Base-by-base conservation (phyloP, 2,888 invertebrate genomes). In the Ormia ochracea region DNA sequence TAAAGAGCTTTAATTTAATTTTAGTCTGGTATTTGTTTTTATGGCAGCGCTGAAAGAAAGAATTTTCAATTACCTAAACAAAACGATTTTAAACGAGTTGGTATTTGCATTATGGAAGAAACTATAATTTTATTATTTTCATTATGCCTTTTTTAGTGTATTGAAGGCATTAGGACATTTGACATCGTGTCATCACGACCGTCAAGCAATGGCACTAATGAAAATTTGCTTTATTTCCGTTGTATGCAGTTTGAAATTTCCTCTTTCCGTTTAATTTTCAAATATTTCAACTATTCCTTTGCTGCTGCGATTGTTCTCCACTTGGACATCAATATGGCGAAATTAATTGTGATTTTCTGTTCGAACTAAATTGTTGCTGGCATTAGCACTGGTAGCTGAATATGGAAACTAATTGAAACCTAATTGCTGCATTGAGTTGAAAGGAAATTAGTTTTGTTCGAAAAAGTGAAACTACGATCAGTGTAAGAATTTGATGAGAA, bases 171-270 rank as follows among this genome's bases (percentile, higher is more conserved):
- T 33, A 1, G 36, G 38, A 52, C 19, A 5, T 43, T 7, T 43
- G 52, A 10, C 28, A 38, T 31, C 28, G 38, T 21, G n/a, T n/a
- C 5, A n/a, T n/a, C 12, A 41, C 19, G 52, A 66, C 38, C 38
- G n/a, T 59, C 50, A 50, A 50, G 23, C 26, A 36, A 28, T 6
- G 58, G 19, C 28, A 5, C 4, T 38, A 31, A 48, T 59, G 50
- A 61, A 59, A 43, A 54, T 54, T 75, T 68, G 41, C 59, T 68
- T 75, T 26, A 75, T 75, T 36, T 75, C 75, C 75, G 66, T 33
- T 68, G 21, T 26, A 19, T 58, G 33, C 26, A 61, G 68, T 68
- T 68, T 59, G 75, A 61, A 68, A 68, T 68, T 68, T 75, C 59
- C 68, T 52, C 28, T 68, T 61, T 68, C 68, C 75, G 59, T 61